phyloP scores from a whole-genome alignment of 2,113 vertebrate species.

The Lepus europaeus region DNA sequence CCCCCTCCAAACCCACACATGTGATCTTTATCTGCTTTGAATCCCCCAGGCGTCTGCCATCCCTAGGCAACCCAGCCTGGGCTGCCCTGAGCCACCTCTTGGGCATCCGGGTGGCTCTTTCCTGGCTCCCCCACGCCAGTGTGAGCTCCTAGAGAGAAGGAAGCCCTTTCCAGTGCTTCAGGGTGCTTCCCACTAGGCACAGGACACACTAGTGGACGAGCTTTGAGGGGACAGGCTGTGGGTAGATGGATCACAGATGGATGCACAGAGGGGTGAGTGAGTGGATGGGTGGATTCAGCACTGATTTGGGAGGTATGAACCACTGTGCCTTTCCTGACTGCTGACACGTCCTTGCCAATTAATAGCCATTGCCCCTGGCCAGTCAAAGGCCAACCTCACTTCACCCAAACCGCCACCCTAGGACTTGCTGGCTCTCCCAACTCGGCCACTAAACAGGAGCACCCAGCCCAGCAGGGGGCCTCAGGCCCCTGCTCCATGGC shows the following conservation, averaged over 20 bases:
- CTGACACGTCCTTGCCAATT: background rate
- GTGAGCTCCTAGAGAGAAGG: background rate
- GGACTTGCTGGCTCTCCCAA: background rate
- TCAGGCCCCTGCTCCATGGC: constrained; percentile 49
- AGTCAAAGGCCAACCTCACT: background rate
- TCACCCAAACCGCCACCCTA: background rate
- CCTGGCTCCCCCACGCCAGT: background rate
- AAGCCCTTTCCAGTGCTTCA: background rate
- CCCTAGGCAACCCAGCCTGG: background rate
- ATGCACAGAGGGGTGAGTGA: background rate
- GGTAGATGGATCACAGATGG: background rate
- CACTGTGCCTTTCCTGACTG: background rate
- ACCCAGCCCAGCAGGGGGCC: constrained; percentile 69
- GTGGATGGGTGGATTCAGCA: no score
- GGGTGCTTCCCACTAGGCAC: background rate
- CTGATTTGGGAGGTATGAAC: background rate
- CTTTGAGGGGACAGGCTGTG: background rate
- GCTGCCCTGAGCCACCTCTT: background rate
- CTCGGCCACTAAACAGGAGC: constrained; percentile 31
- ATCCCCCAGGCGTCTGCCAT: background rate
- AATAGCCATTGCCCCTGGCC: background rate
- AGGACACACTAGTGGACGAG: background rate
- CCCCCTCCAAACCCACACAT: background rate
- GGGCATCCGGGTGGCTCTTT: background rate
- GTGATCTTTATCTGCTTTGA: background rate